phyloP scores from a whole-genome alignment of 2,113 vertebrate species.

The Passer domesticus region DNA sequence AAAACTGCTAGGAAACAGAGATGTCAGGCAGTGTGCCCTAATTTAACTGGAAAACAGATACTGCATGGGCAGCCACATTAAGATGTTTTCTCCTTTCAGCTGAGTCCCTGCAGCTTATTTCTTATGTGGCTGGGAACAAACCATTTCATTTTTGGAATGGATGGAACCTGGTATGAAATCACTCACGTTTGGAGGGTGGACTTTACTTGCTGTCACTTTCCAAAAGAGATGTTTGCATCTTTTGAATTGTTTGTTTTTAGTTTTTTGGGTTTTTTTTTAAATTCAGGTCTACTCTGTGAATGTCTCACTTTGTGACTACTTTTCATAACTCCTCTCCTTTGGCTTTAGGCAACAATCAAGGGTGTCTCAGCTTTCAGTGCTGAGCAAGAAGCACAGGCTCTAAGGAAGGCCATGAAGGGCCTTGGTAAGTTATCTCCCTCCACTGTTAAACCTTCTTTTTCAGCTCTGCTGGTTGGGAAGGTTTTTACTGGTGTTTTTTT shows the following conservation, averaged over 20 bases:
- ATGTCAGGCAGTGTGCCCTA: neutral
- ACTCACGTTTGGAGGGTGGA: neutral
- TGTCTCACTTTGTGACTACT: neutral
- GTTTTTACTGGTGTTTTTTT: neutral
- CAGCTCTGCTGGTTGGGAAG: neutral
- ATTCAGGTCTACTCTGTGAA: neutral
- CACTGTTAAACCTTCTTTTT: neutral
- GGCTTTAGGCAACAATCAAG: conserved; percentile 77
- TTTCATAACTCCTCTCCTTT: neutral
- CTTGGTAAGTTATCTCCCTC: conserved; percentile 78
- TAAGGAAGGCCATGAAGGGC: conserved; percentile 93
- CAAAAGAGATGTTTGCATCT: neutral
- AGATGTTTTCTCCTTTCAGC: neutral
- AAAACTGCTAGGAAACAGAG: neutral
- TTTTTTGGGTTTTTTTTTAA: neutral
- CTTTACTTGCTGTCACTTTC: neutral
- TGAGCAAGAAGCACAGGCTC: conserved; percentile 79
- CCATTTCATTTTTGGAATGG: neutral
- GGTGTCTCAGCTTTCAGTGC: conserved; percentile 81
- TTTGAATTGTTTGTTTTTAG: neutral
- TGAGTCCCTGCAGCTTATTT: neutral
- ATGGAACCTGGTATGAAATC: neutral
- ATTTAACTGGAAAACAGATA: neutral
- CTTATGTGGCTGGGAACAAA: neutral
- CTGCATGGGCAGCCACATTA: neutral